A percentile compares a stretch with the other conserved stretches of the same genome.
Conservation (phyloP, 92 coral and sea anemone genomes). For the Zoanthus sociatus region DNA sequence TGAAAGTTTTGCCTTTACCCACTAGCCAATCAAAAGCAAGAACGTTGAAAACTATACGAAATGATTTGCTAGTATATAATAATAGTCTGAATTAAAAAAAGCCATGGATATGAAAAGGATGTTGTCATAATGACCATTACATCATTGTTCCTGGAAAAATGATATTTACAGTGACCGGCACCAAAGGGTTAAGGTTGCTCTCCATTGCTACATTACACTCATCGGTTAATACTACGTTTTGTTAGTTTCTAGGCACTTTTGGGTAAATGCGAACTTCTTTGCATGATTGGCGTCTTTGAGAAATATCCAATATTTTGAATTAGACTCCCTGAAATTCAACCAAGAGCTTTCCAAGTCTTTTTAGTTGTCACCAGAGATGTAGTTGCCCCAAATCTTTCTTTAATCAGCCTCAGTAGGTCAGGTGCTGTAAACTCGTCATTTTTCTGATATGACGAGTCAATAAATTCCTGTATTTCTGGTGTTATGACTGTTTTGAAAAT, state of each 20-base stretch:
- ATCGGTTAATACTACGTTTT: slow-evolving; percentile 1
- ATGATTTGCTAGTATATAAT: neutral
- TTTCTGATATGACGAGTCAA: neutral
- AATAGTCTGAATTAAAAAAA: neutral
- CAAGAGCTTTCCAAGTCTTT: slow-evolving; percentile 47
- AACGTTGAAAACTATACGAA: neutral
- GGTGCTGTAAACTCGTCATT: slow-evolving; percentile 63
- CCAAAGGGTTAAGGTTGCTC: neutral
- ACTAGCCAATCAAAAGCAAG: neutral
- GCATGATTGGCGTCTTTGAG: slow-evolving; percentile 58
- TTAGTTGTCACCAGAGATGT: slow-evolving; percentile 46
- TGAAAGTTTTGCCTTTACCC: neutral
- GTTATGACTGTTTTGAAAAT: neutral
- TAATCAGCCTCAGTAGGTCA: slow-evolving; percentile 8
- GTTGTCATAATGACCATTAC: slow-evolving; percentile 1
- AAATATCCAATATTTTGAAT: too few relatives aligned
- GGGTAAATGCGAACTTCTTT: slow-evolving; percentile 61
- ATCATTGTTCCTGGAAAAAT: neutral
- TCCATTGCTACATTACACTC: too few relatives aligned
- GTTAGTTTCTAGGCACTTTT: slow-evolving; percentile 34
- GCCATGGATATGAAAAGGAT: neutral
- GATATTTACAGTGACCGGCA: neutral
- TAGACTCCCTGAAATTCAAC: slow-evolving; percentile 59
- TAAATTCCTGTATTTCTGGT: neutral
- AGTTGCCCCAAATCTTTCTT: slow-evolving; percentile 17